Evolutionary conservation across 35 echinoderm and acorn worm species (phyloP).

Genomic region (Holothuria glaberrima): DNA sequence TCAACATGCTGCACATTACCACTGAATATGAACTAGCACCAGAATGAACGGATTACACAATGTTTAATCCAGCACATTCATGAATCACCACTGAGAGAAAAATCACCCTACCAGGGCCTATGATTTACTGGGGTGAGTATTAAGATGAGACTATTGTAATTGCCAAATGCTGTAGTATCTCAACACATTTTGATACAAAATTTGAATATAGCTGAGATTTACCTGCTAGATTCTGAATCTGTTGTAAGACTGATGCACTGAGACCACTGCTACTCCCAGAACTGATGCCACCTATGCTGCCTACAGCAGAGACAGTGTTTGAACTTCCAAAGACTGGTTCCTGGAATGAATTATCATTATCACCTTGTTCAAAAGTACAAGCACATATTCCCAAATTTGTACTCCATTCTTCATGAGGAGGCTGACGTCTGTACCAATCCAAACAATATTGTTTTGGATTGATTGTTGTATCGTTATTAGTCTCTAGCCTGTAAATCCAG

Average conservation of each 20-base stretch:
- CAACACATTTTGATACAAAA: too few relatives aligned
- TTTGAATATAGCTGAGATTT: background rate
- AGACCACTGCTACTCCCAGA: background rate
- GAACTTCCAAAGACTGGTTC: background rate
- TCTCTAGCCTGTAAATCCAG: conserved; percentile 62
- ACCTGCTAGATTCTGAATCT: conserved; percentile 15
- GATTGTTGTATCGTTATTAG: conserved; percentile 54
- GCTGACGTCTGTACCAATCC: conserved; percentile 33
- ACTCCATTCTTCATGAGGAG: conserved; percentile 33
- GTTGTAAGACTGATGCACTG: background rate
- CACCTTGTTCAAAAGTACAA: conserved; percentile 47
- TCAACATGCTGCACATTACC: too few relatives aligned
- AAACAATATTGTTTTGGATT: conserved; percentile 56
- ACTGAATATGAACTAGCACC: too few relatives aligned
- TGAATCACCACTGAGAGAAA: too few relatives aligned
- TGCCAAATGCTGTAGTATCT: too few relatives aligned
- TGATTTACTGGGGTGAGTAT: too few relatives aligned
- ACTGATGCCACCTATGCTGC: too few relatives aligned
- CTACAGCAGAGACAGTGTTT: background rate
- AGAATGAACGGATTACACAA: too few relatives aligned
- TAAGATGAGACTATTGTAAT: too few relatives aligned
- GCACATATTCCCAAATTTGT: conserved; percentile 40
- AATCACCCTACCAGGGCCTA: too few relatives aligned
- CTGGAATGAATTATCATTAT: conserved; percentile 32
- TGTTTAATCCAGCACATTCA: too few relatives aligned